Evolutionary conservation across 1,140 invertebrate species (phyloP), one percentile per base, ranked within the genome.

Genomic region (Catajapyx aquilonaris): DNA sequence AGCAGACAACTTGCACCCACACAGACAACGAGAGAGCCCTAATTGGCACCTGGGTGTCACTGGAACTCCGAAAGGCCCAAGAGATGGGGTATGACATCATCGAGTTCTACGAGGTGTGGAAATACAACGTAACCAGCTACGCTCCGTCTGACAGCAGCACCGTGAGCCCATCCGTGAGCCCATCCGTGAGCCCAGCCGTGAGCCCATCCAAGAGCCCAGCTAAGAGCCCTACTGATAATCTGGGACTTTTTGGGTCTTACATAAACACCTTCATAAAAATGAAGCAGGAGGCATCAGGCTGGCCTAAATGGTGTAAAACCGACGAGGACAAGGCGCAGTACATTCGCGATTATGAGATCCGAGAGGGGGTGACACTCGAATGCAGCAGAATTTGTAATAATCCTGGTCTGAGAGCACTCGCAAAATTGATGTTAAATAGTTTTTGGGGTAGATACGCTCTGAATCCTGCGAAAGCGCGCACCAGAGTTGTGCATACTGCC

Each of bases 281-380:
- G 3, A 56, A 57, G 46, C 50, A 52, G 17, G 46, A 54, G 41
- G 40, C 46, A 7, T 47, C 40, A 23, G 52, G 49, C 1, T 57
- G 48, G 47, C 52, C 50, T 0, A 19, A 34, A 3, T 32, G 43
- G n/a, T 56, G 50, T 40, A 31, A 31, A n/a, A 47, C 45, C 7
- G 41, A 45, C 9, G 44, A 50, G 17, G 43, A 45, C 9, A 46
- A 48, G 44, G n/a, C 46, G 4, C 21, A 35, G 34, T 62, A 57
- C 37, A 47, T 61, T n/a, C 13, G 30, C 13, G 35, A 51, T 9
- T 58, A 54, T 46, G 22, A 47, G 1, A 30, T 48, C 31, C 41
- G 44, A 10, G 52, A 62, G 45, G 52, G 52, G n/a, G 40, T 64
- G 28, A 20, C 34, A 11, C 37, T 63, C 13, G 48, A 60, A 20